These are phyloP conservation scores for Gymnodraco acuticeps DNA, from an alignment of 2,797 vertebrate species.

Conservation along the genomic window DNA sequence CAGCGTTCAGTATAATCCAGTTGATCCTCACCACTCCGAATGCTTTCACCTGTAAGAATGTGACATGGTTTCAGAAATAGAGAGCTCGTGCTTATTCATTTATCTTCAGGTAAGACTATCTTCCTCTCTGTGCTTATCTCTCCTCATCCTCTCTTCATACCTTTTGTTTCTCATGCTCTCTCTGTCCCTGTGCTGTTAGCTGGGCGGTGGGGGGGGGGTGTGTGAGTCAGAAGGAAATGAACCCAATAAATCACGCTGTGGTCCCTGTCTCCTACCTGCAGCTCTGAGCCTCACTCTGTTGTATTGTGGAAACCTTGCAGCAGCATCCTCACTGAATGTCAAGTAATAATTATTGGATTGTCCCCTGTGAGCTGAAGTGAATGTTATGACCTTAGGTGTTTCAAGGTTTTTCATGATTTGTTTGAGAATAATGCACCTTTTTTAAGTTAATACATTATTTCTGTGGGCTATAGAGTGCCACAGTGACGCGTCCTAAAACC, in stretches of 20 bases:
- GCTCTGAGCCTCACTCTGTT: constrained; percentile 35
- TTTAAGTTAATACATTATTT: no score
- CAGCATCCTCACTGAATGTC: constrained; percentile 22
- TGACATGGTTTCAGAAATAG: constrained; percentile 24
- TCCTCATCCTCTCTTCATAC: constrained; percentile 28
- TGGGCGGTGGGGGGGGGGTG: constrained; percentile 6
- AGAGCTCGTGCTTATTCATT: not conserved
- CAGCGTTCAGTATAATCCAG: no score
- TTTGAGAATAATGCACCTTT: no score
- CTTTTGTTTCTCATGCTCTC: constrained; percentile 48
- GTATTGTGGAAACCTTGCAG: constrained; percentile 19
- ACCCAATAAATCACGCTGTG: constrained; percentile 86
- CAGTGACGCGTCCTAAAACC: no score
- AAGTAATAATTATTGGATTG: constrained; percentile 30
- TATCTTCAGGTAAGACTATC: constrained; percentile 20
- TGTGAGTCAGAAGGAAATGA: constrained; percentile 84
- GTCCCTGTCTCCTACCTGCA: constrained; percentile 73
- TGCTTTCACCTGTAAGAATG: not conserved
- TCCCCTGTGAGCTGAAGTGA: not conserved
- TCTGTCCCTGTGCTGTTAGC: constrained; percentile 54
- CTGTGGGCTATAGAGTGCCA: no score
- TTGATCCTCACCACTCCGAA: not conserved
- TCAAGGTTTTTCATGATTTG: constrained; percentile 7
- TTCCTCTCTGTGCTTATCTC: constrained; percentile 41
- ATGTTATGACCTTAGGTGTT: constrained; percentile 5